A percentile compares a stretch with the other conserved stretches of the same genome.
Evolutionary conservation across 1,140 invertebrate species (phyloP).

Genomic region (Euura saliciscinereae): DNA sequence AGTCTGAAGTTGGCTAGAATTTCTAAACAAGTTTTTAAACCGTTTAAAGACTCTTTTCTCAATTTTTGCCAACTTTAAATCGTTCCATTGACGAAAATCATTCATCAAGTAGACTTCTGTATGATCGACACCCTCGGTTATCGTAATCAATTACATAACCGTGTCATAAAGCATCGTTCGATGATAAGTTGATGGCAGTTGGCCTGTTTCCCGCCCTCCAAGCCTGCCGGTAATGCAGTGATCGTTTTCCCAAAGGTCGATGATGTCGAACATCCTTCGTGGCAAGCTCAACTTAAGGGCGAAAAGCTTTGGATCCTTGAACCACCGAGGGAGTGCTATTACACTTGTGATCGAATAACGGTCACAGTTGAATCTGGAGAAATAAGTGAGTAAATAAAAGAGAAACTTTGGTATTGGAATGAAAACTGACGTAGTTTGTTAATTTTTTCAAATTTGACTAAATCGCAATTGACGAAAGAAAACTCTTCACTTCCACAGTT

Average conservation of each 20-base stretch:
- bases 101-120: too few relatives aligned
- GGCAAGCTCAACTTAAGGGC: slow-evolving; percentile 92
- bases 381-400: slow-evolving; percentile 75
- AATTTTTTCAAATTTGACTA: slow-evolving; percentile 7
- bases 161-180: too few relatives aligned
- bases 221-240: not conserved
- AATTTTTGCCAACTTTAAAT: not conserved
- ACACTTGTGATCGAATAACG: slow-evolving; percentile 71
- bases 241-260: slow-evolving; percentile 72
- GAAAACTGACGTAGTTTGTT: not conserved
- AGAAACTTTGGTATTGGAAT: slow-evolving; percentile 4
- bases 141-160: too few relatives aligned
- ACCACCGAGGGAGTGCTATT: slow-evolving; percentile 88
- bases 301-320: slow-evolving; percentile 85
- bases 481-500: slow-evolving; percentile 67
- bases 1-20: too few relatives aligned
- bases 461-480: slow-evolving; percentile 15
- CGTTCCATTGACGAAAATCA: too few relatives aligned
- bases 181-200: too few relatives aligned
- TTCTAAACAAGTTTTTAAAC: too few relatives aligned
- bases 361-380: slow-evolving; percentile 83
- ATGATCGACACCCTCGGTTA: too few relatives aligned
- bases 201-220: not conserved
- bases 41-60: too few relatives aligned
- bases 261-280: slow-evolving; percentile 88